Conservation (phyloP, 2,797 vertebrate species). For the Masticophis lateralis region DNA sequence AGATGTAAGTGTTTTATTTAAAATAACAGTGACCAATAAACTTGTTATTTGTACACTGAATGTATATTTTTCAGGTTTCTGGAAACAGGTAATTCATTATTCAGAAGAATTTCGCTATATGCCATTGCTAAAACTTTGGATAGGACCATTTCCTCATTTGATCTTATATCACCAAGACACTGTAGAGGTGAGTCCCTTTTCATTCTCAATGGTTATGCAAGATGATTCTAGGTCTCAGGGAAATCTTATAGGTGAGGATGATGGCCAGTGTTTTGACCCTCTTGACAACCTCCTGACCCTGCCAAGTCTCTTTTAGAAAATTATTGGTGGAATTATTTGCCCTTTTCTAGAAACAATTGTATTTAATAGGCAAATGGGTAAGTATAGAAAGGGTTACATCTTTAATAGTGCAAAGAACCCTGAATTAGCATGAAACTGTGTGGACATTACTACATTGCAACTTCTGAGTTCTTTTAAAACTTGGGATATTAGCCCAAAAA, state of each 20-base stretch:
- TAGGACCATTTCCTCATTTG: constrained; percentile 82
- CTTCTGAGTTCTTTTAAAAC: not conserved
- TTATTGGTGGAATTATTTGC: not conserved
- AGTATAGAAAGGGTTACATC: not conserved
- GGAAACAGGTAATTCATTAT: constrained; percentile 74
- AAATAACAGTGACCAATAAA: not conserved
- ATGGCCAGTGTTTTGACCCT: not conserved
- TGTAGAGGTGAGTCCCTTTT: constrained; percentile 79
- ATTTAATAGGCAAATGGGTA: not conserved
- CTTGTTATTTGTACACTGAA: constrained; percentile 5
- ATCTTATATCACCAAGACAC: constrained; percentile 80
- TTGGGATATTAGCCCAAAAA: not conserved
- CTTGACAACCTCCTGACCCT: not conserved
- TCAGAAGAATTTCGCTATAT: constrained; percentile 45
- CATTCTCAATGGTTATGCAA: not conserved
- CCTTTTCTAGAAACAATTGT: not conserved
- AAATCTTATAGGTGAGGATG: not conserved
- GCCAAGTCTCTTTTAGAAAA: not conserved
- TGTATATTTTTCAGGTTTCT: constrained; percentile 80
- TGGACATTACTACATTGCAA: not conserved
- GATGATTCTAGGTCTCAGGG: not conserved
- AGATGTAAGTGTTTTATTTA: not conserved
- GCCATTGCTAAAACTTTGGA: constrained; percentile 84
- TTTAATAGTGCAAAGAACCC: not conserved
- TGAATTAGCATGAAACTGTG: not conserved